Conservation (phyloP, 2,113 vertebrate genomes). For the Cyprinus carpio region DNA sequence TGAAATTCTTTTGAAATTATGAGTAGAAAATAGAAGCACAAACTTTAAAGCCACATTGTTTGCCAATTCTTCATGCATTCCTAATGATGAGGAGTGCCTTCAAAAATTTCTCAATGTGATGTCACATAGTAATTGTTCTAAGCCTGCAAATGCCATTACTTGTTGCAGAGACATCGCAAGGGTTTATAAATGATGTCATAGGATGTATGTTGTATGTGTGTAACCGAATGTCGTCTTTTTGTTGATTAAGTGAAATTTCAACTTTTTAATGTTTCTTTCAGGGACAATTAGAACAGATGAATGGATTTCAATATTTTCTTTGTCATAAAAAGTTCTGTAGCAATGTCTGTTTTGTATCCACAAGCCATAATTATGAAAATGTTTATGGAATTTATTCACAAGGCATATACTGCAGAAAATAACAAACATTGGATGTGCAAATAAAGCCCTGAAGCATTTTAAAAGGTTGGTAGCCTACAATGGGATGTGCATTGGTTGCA, state of each 20-base stretch:
- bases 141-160: conserved; percentile 57
- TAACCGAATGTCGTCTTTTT: conserved; percentile 54
- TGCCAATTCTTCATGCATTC: conserved; percentile 52
- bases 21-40: conserved; percentile 59
- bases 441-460: conserved; percentile 71
- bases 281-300: conserved; percentile 75
- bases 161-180: conserved; percentile 53
- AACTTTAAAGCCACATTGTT: conserved; percentile 48
- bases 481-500: not conserved
- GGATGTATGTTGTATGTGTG: conserved; percentile 50
- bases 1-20: conserved; percentile 65
- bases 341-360: conserved; percentile 79
- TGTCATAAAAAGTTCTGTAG: conserved; percentile 78
- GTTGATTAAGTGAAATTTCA: conserved; percentile 45
- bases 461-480: conserved; percentile 73
- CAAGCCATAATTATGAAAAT: conserved; percentile 76
- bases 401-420: conserved; percentile 63
- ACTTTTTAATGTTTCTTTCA: conserved; percentile 72
- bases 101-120: conserved; percentile 57
- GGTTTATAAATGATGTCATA: conserved; percentile 57
- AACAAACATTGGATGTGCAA: conserved; percentile 77
- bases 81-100: conserved; percentile 50
- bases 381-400: conserved; percentile 68
- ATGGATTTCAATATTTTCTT: conserved; percentile 70
- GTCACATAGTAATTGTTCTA: conserved; percentile 65